phyloP scores from a whole-genome alignment of 2,888 invertebrate genomes.

The Patella pellucida region DNA sequence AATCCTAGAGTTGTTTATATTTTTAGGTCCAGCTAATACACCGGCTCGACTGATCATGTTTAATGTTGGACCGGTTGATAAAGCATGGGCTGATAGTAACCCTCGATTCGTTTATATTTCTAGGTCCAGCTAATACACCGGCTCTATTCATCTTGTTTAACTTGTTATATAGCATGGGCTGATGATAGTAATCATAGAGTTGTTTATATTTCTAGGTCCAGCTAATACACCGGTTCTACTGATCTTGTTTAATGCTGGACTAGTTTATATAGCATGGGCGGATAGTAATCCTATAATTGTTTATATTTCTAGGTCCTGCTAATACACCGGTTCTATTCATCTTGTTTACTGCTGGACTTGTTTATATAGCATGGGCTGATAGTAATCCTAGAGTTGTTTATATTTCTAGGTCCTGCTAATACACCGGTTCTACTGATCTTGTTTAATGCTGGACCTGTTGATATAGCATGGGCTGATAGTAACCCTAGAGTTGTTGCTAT shows the following conservation, averaged over 20 bases:
- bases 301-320: neutral
- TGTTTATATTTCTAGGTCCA: slow-evolving; percentile 13
- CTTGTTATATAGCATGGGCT: slow-evolving; percentile 66
- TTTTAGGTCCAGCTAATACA: neutral
- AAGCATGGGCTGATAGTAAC: slow-evolving; percentile 51
- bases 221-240: slow-evolving; percentile 45
- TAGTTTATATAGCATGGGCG: slow-evolving; percentile 68
- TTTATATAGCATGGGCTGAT: slow-evolving; percentile 61
- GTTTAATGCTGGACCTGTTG: slow-evolving; percentile 49
- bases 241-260: slow-evolving; percentile 62
- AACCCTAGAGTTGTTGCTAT: slow-evolving; percentile 42
- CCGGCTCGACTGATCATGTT: slow-evolving; percentile 57
- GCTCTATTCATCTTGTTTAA: slow-evolving; percentile 59
- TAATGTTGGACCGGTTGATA: slow-evolving; percentile 64
- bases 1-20: slow-evolving; percentile 49
- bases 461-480: slow-evolving; percentile 43
- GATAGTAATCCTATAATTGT: slow-evolving; percentile 51
- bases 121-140: slow-evolving; percentile 29
- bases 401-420: slow-evolving; percentile 15
- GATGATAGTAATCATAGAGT: slow-evolving; percentile 52
- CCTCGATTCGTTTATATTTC: slow-evolving; percentile 35
- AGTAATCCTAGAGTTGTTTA: slow-evolving; percentile 35
- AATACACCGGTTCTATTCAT: slow-evolving; percentile 48
- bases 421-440: slow-evolving; percentile 52
- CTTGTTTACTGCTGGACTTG: slow-evolving; percentile 63